Conservation (phyloP, 2,888 invertebrate species). For the Eristalinus sepulchralis region DNA sequence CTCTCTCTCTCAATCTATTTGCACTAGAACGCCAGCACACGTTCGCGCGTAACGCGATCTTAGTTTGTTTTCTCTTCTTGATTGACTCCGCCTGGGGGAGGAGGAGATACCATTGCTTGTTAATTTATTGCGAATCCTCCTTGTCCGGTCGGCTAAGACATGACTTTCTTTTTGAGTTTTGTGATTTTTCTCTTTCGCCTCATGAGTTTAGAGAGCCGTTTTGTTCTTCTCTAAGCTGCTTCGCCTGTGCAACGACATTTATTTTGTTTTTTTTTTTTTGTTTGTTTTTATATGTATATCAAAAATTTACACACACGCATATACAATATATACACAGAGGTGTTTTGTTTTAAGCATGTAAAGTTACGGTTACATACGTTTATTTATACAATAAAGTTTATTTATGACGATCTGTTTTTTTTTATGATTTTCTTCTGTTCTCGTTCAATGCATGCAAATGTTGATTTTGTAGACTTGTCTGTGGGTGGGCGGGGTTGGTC, state of each 20-base stretch:
- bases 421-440: slow-evolving; percentile 18
- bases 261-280: slow-evolving; percentile 20
- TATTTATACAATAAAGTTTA: slow-evolving; percentile 58
- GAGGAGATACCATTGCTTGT: neutral
- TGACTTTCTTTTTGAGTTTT: slow-evolving; percentile 9
- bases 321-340: neutral
- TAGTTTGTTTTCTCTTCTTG: slow-evolving; percentile 29
- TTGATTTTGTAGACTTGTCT: neutral
- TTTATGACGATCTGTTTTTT: slow-evolving; percentile 38
- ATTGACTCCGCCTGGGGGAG: slow-evolving; percentile 43
- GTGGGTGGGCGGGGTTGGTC: neutral
- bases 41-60: slow-evolving; percentile 48
- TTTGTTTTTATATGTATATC: slow-evolving; percentile 13
- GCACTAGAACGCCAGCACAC: slow-evolving; percentile 32
- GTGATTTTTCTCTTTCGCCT: slow-evolving; percentile 39
- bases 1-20: neutral
- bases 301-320: neutral
- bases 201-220: slow-evolving; percentile 11
- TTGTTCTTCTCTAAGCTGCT: neutral
- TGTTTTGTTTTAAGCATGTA: slow-evolving; percentile 32
- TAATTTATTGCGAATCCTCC: neutral
- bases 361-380: slow-evolving; percentile 9
- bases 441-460: neutral
- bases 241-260: slow-evolving; percentile 54
- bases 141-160: neutral